Conservation (phyloP, 2,113 vertebrate species). For the Crotalus viridis region DNA sequence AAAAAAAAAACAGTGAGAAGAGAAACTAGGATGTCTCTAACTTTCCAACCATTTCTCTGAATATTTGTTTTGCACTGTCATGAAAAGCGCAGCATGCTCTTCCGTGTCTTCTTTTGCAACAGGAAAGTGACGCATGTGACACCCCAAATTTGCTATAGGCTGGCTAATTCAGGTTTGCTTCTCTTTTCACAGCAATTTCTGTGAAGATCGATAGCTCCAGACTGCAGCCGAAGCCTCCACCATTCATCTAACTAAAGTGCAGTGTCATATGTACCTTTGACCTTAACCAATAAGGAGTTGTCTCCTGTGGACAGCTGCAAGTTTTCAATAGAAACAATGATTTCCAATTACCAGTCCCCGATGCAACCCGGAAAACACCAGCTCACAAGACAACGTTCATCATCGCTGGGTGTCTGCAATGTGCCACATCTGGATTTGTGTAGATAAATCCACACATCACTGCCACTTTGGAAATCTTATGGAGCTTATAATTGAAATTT, state of each 20-base stretch:
- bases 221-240: neutral
- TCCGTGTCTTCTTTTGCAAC: neutral
- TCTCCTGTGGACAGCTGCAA: neutral
- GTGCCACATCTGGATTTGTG: constrained; percentile 1
- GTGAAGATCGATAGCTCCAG: neutral
- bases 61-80: neutral
- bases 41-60: constrained; percentile 2
- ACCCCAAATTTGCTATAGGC: neutral
- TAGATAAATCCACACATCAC: neutral
- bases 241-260: neutral
- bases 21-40: constrained; percentile 3
- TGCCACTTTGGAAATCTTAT: constrained; percentile 3
- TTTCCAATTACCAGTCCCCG: constrained; percentile 1
- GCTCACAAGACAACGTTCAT: neutral
- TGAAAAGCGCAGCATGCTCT: neutral
- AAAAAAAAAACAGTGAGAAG: neutral
- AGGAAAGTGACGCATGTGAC: neutral
- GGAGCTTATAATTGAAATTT: constrained; percentile 3
- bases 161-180: neutral
- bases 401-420: neutral
- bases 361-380: neutral
- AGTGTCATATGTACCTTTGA: neutral
- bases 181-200: constrained; percentile 6
- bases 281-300: neutral
- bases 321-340: constrained; percentile 29